These are phyloP conservation scores for Agyllia agylla DNA, from an alignment of 2,888 invertebrate species.

Conservation along the genomic window DNA sequence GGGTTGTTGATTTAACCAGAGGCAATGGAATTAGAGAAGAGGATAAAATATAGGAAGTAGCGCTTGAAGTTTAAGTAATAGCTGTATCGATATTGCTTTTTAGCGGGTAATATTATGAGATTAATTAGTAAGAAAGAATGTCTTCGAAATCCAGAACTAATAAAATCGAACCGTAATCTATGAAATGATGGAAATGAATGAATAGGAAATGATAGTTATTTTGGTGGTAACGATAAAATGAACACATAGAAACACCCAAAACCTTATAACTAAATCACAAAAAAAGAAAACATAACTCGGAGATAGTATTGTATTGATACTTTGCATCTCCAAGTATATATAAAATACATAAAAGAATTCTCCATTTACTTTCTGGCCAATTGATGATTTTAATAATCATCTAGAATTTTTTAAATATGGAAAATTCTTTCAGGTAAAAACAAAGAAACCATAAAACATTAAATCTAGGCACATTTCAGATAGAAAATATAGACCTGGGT, in stretches of 20 bases:
- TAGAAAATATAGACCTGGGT: constrained; percentile 44
- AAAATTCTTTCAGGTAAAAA: constrained; percentile 81
- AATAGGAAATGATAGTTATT: neutral
- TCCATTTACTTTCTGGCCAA: constrained; percentile 57
- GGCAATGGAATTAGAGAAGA: neutral
- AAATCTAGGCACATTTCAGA: constrained; percentile 33
- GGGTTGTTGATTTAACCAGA: neutral
- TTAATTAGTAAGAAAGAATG: neutral
- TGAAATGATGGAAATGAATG: neutral
- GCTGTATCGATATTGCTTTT: neutral
- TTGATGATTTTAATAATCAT: neutral
- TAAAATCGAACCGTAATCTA: no score
- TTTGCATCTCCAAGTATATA: constrained; percentile 82
- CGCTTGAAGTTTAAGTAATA: neutral
- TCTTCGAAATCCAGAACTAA: neutral
- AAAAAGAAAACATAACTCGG: constrained; percentile 81
- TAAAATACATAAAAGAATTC: constrained; percentile 80
- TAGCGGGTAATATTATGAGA: neutral
- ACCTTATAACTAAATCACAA: constrained; percentile 42
- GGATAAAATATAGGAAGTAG: neutral
- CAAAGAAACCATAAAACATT: constrained; percentile 76
- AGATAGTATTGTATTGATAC: constrained; percentile 87
- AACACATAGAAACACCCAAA: constrained; percentile 26
- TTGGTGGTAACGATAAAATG: constrained; percentile 25
- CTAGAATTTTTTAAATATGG: constrained; percentile 51